Evolutionary conservation across 2,797 vertebrate species (phyloP).

Genomic region (Malurus leucopterus): DNA sequence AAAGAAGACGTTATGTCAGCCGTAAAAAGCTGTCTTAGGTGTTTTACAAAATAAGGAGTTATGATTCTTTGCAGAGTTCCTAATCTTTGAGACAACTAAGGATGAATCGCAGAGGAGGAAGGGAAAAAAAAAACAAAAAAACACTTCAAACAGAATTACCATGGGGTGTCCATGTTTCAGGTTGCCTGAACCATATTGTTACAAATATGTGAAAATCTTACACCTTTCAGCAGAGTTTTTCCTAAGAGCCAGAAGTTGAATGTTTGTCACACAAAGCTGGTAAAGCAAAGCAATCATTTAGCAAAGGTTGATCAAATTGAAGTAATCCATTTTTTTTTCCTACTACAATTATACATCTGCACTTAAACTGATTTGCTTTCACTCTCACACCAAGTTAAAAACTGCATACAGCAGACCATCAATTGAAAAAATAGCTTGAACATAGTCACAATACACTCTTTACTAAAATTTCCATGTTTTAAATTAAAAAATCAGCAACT

Average conservation of each 20-base stretch:
- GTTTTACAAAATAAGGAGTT: neutral
- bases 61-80: neutral
- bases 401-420: neutral
- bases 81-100: neutral
- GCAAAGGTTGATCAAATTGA: neutral
- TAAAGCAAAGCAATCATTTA: neutral
- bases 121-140: neutral
- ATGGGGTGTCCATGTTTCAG: neutral
- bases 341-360: neutral
- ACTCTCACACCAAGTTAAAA: neutral
- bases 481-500: neutral
- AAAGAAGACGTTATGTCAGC: neutral
- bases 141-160: neutral
- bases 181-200: neutral
- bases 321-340: neutral
- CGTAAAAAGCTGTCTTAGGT: neutral
- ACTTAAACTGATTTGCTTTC: neutral
- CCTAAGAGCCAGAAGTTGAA: neutral
- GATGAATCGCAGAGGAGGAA: neutral
- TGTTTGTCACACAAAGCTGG: neutral
- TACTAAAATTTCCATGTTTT: neutral
- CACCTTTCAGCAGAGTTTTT: neutral
- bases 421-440: neutral
- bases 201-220: neutral
- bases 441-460: neutral